Base-by-base conservation (phyloP, 1,140 invertebrate species). In the Oppia nitens region DNA sequence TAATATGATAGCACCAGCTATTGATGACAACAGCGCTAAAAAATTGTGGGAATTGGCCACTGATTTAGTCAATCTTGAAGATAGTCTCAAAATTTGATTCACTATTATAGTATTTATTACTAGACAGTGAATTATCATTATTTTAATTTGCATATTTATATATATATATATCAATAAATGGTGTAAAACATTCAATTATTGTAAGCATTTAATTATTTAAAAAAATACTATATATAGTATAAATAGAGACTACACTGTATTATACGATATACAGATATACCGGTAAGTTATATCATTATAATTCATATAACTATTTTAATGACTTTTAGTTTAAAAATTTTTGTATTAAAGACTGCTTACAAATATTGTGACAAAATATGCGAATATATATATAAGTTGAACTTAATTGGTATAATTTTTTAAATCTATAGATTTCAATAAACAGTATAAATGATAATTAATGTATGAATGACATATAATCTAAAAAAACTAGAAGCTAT, bases 31-130 rank as follows among this genome's bases (percentile, higher is more conserved):
- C 51, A 59, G 71, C 2, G 74, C 77, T 20, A 76, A 70, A 49
- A 77, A 79, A 63, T 68, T 90, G 24, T 90, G 85, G 85, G 69
- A 79, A 23, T 71, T 79, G 28, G 84, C 81, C 69, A 9, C 6
- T 40, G 32, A 40, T 40, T 40, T 40, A 17, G 32, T 40, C 32
- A 40, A 40, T 6, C 32, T 40, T 40, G 32, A 40, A 40, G 32
- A 40, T 40, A 40, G 17, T 40, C 32, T 40, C 17, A 6, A 17
- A 40, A 40, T 40, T 40, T 6, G 17, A 6, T 40, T 17, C 6
- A 17, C 32, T 40, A 6, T 9, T 9, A 9, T 17, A 40, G 17
- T 9, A 40, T 40, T 40, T 9, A 40, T 6, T 9, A 40, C 32
- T 9, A 40, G 6, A 40, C 17, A 40, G 17, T n/a, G n/a, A n/a